Evolutionary conservation across 2,797 vertebrate species (phyloP), one percentile per base, ranked within the genome.

Genomic region (Microctenopoma lineatum): DNA sequence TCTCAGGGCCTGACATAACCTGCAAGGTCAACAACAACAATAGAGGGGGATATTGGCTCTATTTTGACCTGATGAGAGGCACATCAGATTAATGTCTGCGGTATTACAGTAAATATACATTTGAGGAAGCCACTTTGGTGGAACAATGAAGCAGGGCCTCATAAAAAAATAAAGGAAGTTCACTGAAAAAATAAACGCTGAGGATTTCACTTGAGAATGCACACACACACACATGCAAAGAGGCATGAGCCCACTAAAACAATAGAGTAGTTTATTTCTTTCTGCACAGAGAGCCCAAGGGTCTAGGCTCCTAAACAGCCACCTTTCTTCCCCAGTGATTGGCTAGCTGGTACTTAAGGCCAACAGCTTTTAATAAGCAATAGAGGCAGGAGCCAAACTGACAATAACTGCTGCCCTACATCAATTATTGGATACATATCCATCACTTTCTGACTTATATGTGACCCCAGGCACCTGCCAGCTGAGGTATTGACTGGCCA

Each of bases 371-470:
- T 94, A 94, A 95, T 94, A 94, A 93, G 93, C 94, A 93, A 94
- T 93, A 94, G 91, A 92, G 90, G 90, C 92, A 83, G 89, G 87
- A 93, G 92, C 89, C 92, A 93, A 94, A 93, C 90, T 93, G 93
- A 93, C 92, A 94, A 94, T 94, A 93, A 94, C 91, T 88, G 91
- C 92, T 87, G 90, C 85, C 92, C 91, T 92, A 93, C 93, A 94
- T 94, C 92, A 93, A 94, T 95, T 95, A 95, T 94, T 92, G 94
- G 93, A 93, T 93, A 93, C 91, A 89, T 94, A 95, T 95, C 94
- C 93, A 95, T 94, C 94, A 94, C 89, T 73, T 39, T 73, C 84
- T 92, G 94, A 94, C 93, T 92, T 93, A 93, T 93, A 93, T 87
- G 90, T 93, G 93, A 94, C 93, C 94, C 93, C 89, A 90, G 90